Evolutionary conservation across 2,888 invertebrate genomes (phyloP).

Genomic region (Exephanes ischioxanthus): DNA sequence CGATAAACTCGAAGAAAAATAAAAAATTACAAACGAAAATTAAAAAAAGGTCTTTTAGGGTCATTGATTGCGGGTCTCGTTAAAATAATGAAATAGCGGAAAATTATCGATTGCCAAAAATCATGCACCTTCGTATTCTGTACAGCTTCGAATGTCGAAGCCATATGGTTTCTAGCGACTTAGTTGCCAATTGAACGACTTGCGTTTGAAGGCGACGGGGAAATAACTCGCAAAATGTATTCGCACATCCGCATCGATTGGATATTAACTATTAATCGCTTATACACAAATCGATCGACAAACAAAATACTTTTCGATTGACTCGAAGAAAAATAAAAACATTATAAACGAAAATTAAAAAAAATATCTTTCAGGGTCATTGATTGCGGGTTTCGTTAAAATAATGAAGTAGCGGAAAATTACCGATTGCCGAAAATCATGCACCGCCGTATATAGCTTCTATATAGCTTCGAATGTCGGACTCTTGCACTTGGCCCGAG

Average conservation of each 20-base stretch:
- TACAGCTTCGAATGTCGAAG: neutral
- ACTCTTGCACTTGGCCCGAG: slow-evolving; percentile 4
- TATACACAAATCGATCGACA: neutral
- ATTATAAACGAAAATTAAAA: neutral
- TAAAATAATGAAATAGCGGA: neutral
- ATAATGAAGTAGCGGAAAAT: neutral
- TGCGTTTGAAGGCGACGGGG: neutral
- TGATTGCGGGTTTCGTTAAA: neutral
- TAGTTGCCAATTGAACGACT: slow-evolving; percentile 23
- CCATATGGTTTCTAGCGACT: slow-evolving; percentile 29
- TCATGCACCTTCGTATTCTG: neutral
- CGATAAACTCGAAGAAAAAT: neutral
- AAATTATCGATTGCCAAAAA: neutral
- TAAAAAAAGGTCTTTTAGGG: too few species aligned
- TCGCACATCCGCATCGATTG: neutral
- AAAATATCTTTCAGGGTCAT: too few species aligned
- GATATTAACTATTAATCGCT: neutral
- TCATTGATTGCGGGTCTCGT: neutral
- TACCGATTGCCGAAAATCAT: neutral
- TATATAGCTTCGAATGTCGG: neutral
- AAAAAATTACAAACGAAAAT: neutral
- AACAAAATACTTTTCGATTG: neutral
- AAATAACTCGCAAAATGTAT: neutral
- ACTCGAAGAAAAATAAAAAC: neutral
- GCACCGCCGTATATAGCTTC: neutral